A percentile compares a stretch with the other conserved stretches of the same genome.
phyloP scores from a whole-genome alignment of 2,113 vertebrate species.

The Mellivora capensis region DNA sequence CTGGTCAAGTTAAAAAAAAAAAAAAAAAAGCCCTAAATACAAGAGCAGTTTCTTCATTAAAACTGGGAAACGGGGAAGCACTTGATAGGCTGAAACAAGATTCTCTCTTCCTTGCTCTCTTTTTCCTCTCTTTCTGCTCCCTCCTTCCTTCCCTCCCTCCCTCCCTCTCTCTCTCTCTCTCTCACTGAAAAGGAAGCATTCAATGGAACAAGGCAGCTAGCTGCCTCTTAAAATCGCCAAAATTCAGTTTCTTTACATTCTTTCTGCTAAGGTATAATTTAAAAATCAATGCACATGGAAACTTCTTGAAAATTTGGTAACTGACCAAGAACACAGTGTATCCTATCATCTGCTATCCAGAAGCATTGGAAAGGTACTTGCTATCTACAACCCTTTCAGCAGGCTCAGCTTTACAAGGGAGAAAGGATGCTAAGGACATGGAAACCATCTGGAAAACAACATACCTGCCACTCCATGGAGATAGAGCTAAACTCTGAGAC shows the following conservation, averaged over 20 bases:
- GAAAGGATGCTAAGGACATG: neutral
- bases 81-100: neutral
- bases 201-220: conserved; percentile 18
- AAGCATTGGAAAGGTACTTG: neutral
- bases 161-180: neutral
- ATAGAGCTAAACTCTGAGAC: neutral
- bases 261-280: conserved; percentile 44
- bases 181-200: neutral
- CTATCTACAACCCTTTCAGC: neutral
- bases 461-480: neutral
- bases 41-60: conserved; percentile 37
- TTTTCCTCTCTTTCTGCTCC: neutral
- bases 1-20: neutral
- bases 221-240: neutral
- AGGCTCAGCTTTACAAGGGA: neutral
- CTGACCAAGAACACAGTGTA: neutral
- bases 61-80: neutral
- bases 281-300: conserved; percentile 14
- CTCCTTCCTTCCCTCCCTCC: neutral
- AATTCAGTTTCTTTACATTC: neutral
- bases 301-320: neutral
- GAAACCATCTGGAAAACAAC: neutral
- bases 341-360: neutral
- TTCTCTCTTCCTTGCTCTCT: neutral
- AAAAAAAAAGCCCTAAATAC: neutral